Evolutionary conservation across 2,888 invertebrate species (phyloP), one percentile per base, ranked within the genome.

Genomic region (Noctua janthe): DNA sequence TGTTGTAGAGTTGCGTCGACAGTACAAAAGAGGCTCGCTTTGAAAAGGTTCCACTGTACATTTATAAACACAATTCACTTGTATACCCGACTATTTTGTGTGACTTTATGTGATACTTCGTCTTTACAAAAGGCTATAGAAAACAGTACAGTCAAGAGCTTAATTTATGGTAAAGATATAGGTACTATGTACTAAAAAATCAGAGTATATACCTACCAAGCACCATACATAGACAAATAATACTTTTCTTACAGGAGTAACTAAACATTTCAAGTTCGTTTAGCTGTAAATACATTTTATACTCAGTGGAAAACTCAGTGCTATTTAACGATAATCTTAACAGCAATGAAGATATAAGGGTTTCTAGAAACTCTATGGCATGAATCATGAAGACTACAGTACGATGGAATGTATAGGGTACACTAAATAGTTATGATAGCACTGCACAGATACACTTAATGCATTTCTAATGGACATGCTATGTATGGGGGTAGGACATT

Each of bases 381-480:
- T 87, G 85, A 79, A 56, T 77, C 23, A 79, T 90, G 78, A 79
- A 62, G 47, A 59, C 83, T 87, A 89, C 64, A 79, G 17, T 78
- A 85, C 76, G 29, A 83, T 88, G 86, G 76, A 88, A 87, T 88
- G 74, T 71, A 47, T 70, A 78, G 47, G 71, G 72, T 73, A 80
- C 13, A 81, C 80, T 82, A 82, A 76, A 80, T 71, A 81, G 75
- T 69, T 67, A 74, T 66, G 83, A 75, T 75, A 84, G 75, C 71
- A 70, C 79, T 80, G 84, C 85, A 91, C 87, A 86, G 80, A 83
- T 86, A 89, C 84, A 91, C 80, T 82, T 80, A 90, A 89, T 90
- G 91, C 89, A 82, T 87, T 84, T 84, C 90, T 87, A 91, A 89
- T 91, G 86, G 72, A 67, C 93, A 94, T 94, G 93, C 94, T 90